Conservation (phyloP, 2,888 invertebrate species). For the Ormyrus rosae region DNA sequence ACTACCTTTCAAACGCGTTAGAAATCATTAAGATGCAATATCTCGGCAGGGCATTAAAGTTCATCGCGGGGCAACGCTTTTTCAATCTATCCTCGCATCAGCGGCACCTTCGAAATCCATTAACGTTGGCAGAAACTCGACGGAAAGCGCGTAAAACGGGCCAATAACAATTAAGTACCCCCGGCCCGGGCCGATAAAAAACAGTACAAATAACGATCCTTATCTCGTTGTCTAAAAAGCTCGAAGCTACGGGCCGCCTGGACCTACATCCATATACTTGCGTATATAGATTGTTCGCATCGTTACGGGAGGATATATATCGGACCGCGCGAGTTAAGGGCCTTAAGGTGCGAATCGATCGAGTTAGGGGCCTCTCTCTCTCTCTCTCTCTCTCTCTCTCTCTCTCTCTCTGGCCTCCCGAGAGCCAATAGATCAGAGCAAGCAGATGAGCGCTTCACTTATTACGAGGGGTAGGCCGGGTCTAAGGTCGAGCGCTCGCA, state of each 20-base stretch:
- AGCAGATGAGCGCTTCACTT: conserved; percentile 66
- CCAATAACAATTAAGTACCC: conserved; percentile 14
- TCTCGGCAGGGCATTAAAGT: neutral
- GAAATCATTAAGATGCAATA: conserved; percentile 40
- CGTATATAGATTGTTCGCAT: no score
- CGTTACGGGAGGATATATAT: neutral
- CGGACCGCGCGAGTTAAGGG: conserved; percentile 37
- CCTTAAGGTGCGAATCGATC: conserved; percentile 71
- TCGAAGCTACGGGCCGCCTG: no score
- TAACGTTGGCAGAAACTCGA: conserved; percentile 9
- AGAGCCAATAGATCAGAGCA: conserved; percentile 70
- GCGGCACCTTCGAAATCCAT: conserved; percentile 45
- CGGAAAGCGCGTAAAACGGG: neutral
- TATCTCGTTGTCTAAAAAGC: conserved; percentile 10
- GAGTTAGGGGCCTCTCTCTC: conserved; percentile 57
- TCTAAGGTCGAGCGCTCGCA: conserved; percentile 74
- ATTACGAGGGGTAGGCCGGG: conserved; percentile 60
- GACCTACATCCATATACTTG: no score
- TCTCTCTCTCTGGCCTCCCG: conserved; percentile 1
- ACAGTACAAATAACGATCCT: conserved; percentile 51
- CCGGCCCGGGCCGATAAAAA: conserved; percentile 13
- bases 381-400: no score
- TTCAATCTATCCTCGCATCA: conserved; percentile 10
- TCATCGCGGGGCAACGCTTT: neutral
- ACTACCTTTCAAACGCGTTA: neutral